These are phyloP conservation scores for Hapalemur alaotrensis DNA, from an alignment of 2,797 vertebrate species.

Conservation along the genomic window DNA sequence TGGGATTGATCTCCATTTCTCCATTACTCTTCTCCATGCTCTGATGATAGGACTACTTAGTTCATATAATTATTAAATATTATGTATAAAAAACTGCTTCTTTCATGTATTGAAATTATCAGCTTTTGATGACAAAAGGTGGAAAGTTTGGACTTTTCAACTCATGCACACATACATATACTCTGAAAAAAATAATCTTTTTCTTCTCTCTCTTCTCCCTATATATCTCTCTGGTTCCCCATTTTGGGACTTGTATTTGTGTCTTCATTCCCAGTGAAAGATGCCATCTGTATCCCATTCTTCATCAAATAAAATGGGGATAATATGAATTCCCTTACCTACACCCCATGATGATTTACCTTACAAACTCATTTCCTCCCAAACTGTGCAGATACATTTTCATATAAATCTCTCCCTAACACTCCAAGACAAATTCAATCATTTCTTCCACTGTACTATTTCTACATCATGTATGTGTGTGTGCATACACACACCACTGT, in stretches of 20 bases:
- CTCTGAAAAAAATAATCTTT: neutral
- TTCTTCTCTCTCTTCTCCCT: neutral
- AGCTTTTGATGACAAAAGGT: neutral
- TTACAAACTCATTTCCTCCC: neutral
- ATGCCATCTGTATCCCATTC: neutral
- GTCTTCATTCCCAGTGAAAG: neutral
- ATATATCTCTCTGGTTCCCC: neutral
- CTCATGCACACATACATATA: neutral
- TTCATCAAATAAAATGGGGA: neutral
- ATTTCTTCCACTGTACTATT: neutral
- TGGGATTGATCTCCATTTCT: neutral
- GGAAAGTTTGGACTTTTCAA: neutral
- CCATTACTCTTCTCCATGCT: neutral
- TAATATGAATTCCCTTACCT: neutral
- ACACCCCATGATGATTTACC: neutral
- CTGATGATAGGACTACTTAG: neutral
- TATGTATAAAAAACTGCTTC: neutral
- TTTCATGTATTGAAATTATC: neutral
- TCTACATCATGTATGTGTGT: neutral
- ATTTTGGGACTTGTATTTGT: neutral
- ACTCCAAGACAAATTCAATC: neutral
- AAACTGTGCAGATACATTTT: neutral
- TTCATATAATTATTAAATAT: neutral
- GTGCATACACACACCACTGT: neutral
- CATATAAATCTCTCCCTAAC: neutral